phyloP scores from a whole-genome alignment of 35 echinoderm and acorn worm species.

The Diadema setosum region DNA sequence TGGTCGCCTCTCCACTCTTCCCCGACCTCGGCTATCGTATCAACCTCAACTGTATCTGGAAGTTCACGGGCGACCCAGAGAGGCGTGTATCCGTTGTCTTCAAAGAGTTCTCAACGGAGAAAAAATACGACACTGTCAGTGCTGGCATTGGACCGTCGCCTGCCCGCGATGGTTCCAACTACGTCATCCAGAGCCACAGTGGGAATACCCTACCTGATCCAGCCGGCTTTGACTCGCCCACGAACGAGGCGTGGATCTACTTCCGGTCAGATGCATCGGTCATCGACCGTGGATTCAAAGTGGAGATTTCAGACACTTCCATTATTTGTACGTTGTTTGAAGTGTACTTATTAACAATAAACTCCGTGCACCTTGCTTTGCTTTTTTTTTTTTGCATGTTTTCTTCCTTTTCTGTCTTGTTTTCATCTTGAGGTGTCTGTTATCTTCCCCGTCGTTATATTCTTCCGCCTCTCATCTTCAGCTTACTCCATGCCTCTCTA shows the following conservation, averaged over 20 bases:
- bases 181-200: conserved; percentile 46
- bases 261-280: conserved; percentile 53
- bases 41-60: conserved; percentile 75
- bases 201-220: conserved; percentile 52
- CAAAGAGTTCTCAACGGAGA: conserved; percentile 73
- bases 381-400: too few relatives aligned
- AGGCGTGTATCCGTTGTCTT: conserved; percentile 51
- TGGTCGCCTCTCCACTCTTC: conserved; percentile 69
- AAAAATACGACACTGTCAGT: conserved; percentile 50
- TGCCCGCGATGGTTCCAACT: conserved; percentile 66
- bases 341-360: not conserved
- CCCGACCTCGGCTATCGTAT: conserved; percentile 68
- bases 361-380: not conserved
- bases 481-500: too few relatives aligned
- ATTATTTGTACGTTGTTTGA: not conserved
- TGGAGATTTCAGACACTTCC: conserved; percentile 35
- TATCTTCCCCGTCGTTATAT: too few relatives aligned
- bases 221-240: conserved; percentile 21
- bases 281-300: conserved; percentile 73
- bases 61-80: conserved; percentile 29
- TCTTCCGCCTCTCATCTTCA: too few relatives aligned
- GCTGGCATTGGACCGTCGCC: conserved; percentile 60
- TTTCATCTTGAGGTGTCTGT: too few relatives aligned
- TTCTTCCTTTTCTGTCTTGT: too few relatives aligned
- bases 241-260: conserved; percentile 46